Conservation (phyloP, 1,140 invertebrate genomes). For the Trachelipus rathkii region DNA sequence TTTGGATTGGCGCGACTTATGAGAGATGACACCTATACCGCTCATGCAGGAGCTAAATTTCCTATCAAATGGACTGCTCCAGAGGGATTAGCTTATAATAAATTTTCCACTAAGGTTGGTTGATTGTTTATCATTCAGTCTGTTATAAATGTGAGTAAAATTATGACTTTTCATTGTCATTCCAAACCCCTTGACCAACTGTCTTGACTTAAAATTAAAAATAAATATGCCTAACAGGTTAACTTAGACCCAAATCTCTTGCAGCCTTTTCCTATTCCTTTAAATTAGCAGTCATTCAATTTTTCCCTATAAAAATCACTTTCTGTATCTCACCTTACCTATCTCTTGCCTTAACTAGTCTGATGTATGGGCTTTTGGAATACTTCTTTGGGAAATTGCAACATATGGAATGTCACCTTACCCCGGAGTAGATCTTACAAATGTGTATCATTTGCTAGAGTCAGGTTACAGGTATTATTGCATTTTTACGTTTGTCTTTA, state of each 20-base stretch:
- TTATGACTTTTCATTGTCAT: too few species aligned
- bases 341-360: conserved; percentile 54
- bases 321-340: too few species aligned
- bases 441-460: conserved; percentile 95
- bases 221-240: too few species aligned
- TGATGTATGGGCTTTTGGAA: conserved; percentile 95
- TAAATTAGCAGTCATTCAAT: too few species aligned
- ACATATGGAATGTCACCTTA: conserved; percentile 99
- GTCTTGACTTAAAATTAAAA: too few species aligned
- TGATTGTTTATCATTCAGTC: background rate
- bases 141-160: background rate
- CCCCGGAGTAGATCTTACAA: conserved; percentile 94
- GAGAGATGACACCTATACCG: conserved; percentile 96
- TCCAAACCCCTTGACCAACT: too few species aligned
- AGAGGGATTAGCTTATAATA: conserved; percentile 97
- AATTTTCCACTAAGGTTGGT: conserved; percentile 87
- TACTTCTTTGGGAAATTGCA: conserved; percentile 97
- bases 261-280: too few species aligned
- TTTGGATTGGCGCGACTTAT: conserved; percentile 96
- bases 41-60: conserved; percentile 96
- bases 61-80: conserved; percentile 99
- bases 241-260: too few species aligned
- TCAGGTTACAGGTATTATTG: conserved; percentile 70
- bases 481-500: background rate
- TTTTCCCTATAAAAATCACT: too few species aligned